Conservation (phyloP, 2,888 invertebrate genomes). For the Mallateleia sp. region DNA sequence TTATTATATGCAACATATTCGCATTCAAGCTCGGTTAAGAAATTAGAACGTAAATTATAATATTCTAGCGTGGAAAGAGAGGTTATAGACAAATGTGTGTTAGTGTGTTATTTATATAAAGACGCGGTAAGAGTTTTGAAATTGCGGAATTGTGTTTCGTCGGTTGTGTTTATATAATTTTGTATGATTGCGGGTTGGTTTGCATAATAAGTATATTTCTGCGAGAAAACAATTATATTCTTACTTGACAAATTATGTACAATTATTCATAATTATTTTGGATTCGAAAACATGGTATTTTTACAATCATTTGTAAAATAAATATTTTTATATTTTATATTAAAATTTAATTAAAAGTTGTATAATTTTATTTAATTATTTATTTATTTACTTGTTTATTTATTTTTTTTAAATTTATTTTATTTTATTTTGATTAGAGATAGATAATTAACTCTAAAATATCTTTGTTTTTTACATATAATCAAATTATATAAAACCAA, state of each 20-base stretch:
- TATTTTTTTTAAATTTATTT: no score
- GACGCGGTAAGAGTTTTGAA: no score
- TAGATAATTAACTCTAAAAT: no score
- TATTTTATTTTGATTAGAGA: no score
- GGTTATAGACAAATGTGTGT: neutral
- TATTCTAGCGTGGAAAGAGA: constrained; percentile 26
- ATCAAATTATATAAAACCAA: no score
- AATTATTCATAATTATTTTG: constrained; percentile 32
- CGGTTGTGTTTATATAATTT: constrained; percentile 54
- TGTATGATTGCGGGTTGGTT: constrained; percentile 30
- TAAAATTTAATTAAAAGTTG: constrained; percentile 19
- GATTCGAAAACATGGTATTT: constrained; percentile 46
- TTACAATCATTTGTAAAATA: no score
- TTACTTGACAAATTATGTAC: constrained; percentile 53
- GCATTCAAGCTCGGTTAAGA: constrained; percentile 13
- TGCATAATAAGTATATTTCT: constrained; percentile 35
- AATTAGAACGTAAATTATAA: constrained; percentile 54
- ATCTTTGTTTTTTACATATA: no score
- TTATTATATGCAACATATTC: constrained; percentile 35
- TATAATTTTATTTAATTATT: no score
- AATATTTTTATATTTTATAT: no score
- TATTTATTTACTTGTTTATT: no score
- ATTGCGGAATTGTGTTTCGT: constrained; percentile 32
- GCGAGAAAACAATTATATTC: constrained; percentile 51
- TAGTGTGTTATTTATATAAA: neutral